A percentile compares a stretch with the other conserved stretches of the same genome.
Evolutionary conservation across 1,140 invertebrate genomes (phyloP).

Genomic region (Lepidurus couesii): DNA sequence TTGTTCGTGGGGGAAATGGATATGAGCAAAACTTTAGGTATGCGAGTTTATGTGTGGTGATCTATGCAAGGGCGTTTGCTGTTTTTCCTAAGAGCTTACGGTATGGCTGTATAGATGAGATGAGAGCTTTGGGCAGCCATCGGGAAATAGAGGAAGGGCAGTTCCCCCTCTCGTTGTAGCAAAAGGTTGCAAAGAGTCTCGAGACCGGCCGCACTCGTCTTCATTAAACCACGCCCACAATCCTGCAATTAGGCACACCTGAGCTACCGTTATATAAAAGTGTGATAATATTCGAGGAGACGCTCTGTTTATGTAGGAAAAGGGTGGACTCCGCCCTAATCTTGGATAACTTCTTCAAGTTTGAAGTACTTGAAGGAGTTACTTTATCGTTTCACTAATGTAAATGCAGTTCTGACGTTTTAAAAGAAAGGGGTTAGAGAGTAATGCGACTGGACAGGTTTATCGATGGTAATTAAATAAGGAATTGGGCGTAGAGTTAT

Average conservation of each 20-base stretch:
- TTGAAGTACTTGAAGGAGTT: too few species aligned
- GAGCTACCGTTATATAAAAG: neutral
- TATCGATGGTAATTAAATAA: too few species aligned
- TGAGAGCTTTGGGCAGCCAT: neutral
- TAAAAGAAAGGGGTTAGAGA: too few species aligned
- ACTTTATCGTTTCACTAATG: too few species aligned
- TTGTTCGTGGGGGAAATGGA: too few species aligned
- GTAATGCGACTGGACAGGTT: too few species aligned
- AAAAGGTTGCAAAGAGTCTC: too few species aligned
- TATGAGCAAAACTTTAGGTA: neutral
- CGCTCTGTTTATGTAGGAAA: neutral
- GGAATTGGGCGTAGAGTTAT: too few species aligned
- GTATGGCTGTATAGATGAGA: neutral
- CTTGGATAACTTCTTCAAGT: neutral
- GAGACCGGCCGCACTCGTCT: neutral
- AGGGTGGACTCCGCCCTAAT: neutral
- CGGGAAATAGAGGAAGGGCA: neutral
- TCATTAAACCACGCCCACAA: neutral
- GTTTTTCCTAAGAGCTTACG: neutral
- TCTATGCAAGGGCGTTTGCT: conserved; percentile 21
- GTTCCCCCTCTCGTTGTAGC: neutral
- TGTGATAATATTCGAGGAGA: neutral
- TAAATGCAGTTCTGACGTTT: too few species aligned
- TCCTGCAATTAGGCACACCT: conserved; percentile 2
- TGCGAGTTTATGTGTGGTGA: neutral